Evolutionary conservation across 1,140 invertebrate species (phyloP), one percentile per base, ranked within the genome.

Genomic region (Probaryconus sp.): DNA sequence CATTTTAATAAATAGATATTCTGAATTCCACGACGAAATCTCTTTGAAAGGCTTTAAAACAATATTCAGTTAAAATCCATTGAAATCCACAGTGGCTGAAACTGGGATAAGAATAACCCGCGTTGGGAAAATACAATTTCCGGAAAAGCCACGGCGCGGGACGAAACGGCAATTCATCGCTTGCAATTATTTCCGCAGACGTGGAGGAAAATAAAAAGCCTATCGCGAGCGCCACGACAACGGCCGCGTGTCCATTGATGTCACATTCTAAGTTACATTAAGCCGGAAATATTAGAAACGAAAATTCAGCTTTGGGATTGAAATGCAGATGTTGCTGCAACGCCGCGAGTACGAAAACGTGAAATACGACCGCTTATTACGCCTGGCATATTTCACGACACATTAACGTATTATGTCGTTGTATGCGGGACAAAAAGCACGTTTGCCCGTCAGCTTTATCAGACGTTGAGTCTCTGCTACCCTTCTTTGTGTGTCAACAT

Each of bases 401-500:
- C 77, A 80, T 83, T 79, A 83, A 81, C 80, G 76, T 80, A 77
- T 83, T 70, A 76, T 64, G 51, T 42, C 20, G 40, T 47, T 64
- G 58, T 56, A 58, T 61, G 53, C 51, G 37, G 76, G 51, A 78
- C 76, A 83, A 83, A 83, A 81, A 83, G 70, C 76, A 75, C 73
- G 80, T 81, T 81, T 82, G 68, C 72, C 77, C 80, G 77, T 79
- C 81, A 82, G 81, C 73, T 83, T 78, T 81, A 82, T 81, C 78
- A 79, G 79, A 83, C 81, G 73, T 81, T 61, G 67, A 82, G 81
- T 64, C 33, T 37, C 33, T 7, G 37, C 71, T 65, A 53, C 60
- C 68, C 72, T 65, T 77, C 78, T 82, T 81, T 81, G 65, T 78
- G 45, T 79, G 73, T 81, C 79, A 83, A 81, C 79, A 78, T 83